These are phyloP conservation scores for Cheirogaleus medius DNA, from an alignment of 2,113 vertebrate species.

Conservation along the genomic window DNA sequence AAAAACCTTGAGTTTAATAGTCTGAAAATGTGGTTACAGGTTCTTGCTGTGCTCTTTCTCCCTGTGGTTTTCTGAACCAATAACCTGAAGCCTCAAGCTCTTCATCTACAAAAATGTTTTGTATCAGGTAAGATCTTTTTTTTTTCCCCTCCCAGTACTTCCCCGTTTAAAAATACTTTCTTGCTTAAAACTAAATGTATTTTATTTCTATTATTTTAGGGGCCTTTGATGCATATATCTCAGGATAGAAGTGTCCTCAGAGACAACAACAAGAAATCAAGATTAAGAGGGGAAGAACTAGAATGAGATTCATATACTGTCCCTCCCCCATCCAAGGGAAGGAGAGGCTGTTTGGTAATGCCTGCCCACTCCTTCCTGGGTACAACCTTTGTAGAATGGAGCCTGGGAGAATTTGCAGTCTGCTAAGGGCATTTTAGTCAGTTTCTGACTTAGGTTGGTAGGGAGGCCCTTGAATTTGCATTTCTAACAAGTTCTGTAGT, in stretches of 20 bases:
- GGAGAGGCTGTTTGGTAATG: not conserved
- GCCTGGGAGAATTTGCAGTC: not conserved
- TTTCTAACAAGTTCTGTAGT: not conserved
- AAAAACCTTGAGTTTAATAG: not conserved
- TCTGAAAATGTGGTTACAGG: not conserved
- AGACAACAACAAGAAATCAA: not conserved
- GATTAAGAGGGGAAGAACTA: not conserved
- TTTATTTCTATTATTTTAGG: not conserved
- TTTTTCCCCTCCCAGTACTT: not conserved
- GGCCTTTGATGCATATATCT: not conserved
- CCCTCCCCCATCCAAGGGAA: not conserved
- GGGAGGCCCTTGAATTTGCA: not conserved
- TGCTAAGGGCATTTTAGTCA: not conserved
- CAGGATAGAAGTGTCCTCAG: not conserved
- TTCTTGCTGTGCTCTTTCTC: not conserved
- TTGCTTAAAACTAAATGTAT: not conserved
- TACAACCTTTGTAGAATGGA: not conserved
- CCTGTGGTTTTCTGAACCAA: not conserved
- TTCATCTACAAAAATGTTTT: not conserved
- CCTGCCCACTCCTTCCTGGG: not conserved
- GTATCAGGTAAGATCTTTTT: not conserved
- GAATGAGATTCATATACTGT: not conserved
- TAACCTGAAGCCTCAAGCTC: not conserved
- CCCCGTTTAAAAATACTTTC: not conserved
- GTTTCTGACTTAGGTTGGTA: not conserved